Percentiles rank a stretch among this genome's conserved stretches.
These are phyloP conservation scores for Pediacus dermestoides DNA, from an alignment of 2,888 invertebrate species.

Conservation along the genomic window DNA sequence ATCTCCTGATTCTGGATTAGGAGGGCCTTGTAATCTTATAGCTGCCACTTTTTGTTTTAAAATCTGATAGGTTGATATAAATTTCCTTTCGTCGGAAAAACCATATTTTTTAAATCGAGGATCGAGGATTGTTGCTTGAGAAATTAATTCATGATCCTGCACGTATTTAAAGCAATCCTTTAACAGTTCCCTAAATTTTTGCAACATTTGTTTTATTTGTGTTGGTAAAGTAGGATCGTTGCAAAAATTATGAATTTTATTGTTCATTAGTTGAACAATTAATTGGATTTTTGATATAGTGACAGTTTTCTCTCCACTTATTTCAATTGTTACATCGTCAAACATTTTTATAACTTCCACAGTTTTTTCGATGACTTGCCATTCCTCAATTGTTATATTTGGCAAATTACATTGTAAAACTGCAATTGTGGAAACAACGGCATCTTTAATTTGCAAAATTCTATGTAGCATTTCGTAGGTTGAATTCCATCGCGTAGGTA, in stretches of 20 bases:
- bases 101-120: too few species aligned
- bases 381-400: constrained; percentile 10
- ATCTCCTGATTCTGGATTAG: too few species aligned
- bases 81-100: background rate
- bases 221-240: too few species aligned
- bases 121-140: too few species aligned
- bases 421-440: constrained; percentile 14
- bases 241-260: too few species aligned
- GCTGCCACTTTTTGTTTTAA: background rate
- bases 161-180: too few species aligned
- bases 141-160: too few species aligned
- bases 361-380: constrained; percentile 1
- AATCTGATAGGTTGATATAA: background rate
- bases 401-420: constrained; percentile 12
- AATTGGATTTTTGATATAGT: constrained; percentile 14
- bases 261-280: too few species aligned
- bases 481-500: constrained; percentile 17
- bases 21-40: too few species aligned
- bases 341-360: constrained; percentile 8
- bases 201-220: too few species aligned
- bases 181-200: too few species aligned
- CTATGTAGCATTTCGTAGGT: constrained; percentile 14
- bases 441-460: constrained; percentile 13
- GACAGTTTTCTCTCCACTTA: constrained; percentile 15
- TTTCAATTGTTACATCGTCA: constrained; percentile 14